Base-by-base conservation (phyloP, 2,797 vertebrate species). In the Poecilia gillii region DNA sequence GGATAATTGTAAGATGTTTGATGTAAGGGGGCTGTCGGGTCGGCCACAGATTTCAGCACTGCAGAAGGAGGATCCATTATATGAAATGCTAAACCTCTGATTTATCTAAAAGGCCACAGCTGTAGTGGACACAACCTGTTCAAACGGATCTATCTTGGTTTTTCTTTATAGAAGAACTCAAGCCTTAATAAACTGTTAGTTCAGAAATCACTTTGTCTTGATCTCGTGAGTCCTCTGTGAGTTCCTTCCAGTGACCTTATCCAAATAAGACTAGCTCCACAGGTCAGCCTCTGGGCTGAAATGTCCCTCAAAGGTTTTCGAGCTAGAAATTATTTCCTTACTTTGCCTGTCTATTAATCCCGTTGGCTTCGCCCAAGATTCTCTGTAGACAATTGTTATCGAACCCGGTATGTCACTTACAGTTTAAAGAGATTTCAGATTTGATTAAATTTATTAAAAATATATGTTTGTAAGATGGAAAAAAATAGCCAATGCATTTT, bases 151-250 rank as follows among this genome's bases (percentile, higher is more conserved):
- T 93, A 90, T 92, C 93, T 95, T 96, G 90, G 91, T 93, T 95
- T 96, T 94, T 92, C 91, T 95, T 94, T 95, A 93, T 95, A 96
- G 95, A 96, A 95, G 94, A 97, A 96, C 95, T 96, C 95, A 95
- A 97, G 97, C 97, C 97, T 98, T 97, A 98, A 97, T 98, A 97
- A 97, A 97, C 93, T 94, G 94, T 95, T 94, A 96, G 93, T 96
- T 96, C 95, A 96, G 96, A 96, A 96, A 94, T 88, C 23, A 88
- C 76, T 89, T 87, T 85, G 96, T 96, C 91, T 91, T 91, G 78
- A 92, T 93, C 94, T 95, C 87, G 84, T 92, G 75, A 88, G 82
- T 93, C 81, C 23, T 87, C 68, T 84, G 51, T 82, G 55, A 49
- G 45, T 43, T n/a, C 62, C 1, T 72, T 45, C 23, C 5, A n/a